These are phyloP conservation scores for Dynastes hyllus DNA, from an alignment of 2,888 invertebrate species.

Conservation along the genomic window DNA sequence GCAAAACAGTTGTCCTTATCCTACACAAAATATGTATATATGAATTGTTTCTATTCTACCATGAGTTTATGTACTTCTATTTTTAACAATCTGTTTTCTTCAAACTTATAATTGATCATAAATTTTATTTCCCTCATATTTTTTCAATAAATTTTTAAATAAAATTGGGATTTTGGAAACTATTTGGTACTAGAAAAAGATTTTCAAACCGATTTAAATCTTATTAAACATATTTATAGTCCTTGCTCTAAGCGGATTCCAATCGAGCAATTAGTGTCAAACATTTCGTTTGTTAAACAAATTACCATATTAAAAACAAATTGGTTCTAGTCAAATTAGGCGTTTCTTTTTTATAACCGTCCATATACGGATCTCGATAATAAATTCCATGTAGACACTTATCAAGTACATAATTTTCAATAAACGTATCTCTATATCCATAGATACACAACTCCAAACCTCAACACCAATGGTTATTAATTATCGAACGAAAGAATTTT, in stretches of 20 bases:
- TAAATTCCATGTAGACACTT: slow-evolving; percentile 5
- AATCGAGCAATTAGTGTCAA: slow-evolving; percentile 27
- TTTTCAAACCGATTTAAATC: not conserved
- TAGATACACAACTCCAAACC: slow-evolving; percentile 9
- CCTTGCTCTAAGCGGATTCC: not conserved
- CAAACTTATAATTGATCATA: too few relatives aligned
- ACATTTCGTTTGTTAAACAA: slow-evolving; percentile 10
- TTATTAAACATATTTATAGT: slow-evolving; percentile 4
- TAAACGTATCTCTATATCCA: slow-evolving; percentile 3
- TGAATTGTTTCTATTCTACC: too few relatives aligned
- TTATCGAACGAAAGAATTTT: slow-evolving; percentile 26
- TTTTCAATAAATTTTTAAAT: too few relatives aligned
- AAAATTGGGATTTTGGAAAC: too few relatives aligned
- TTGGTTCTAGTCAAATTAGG: slow-evolving; percentile 25
- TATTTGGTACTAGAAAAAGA: too few relatives aligned
- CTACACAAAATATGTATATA: too few relatives aligned
- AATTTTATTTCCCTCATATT: too few relatives aligned
- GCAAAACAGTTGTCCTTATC: too few relatives aligned
- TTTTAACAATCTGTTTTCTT: too few relatives aligned
- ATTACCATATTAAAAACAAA: slow-evolving; percentile 41
- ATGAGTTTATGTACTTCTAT: too few relatives aligned
- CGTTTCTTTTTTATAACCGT: slow-evolving; percentile 5
- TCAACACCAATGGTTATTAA: slow-evolving; percentile 43
- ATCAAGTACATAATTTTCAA: slow-evolving; percentile 15
- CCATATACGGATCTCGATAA: slow-evolving; percentile 18